Base-by-base conservation (phyloP, 2,888 invertebrate genomes). In the Criorhina ranunculi region DNA sequence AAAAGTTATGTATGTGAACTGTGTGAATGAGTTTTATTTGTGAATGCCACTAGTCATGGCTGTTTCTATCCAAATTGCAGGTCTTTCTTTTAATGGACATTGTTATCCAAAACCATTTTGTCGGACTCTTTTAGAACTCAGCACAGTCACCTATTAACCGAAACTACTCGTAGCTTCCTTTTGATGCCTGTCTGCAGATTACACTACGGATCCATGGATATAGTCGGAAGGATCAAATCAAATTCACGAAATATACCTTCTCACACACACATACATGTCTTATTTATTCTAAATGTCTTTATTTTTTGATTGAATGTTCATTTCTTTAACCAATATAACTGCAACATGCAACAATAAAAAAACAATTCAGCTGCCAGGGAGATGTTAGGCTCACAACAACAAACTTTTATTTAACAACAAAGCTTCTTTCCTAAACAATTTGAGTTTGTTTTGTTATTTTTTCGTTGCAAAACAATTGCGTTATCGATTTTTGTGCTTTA, bases 401-500 rank as follows among this genome's bases (percentile, higher is more conserved):
- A 64, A 17, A 37, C 17, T 53, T 53, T 66, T 60, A 7, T 60
- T 29, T 37, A 31, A 49, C 12, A 49, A 19, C 33, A 49, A 64
- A 62, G 66, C 53, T 82, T 64, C 67, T 51, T 44, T 66, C 59
- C 29, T 29, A 76, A 76, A 75, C 46, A 81, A 69, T 35, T 62
- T 81, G n/a, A n/a, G 35, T 57, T 53, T 46, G 35, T 57, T 42
- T 51, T 40, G 9, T 24, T 24, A 4, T 24, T 24, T 79, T 80
- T 85, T 53, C 35, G 79, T 85, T 85, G 85, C 85, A 59, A 79
- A 76, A 70, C 46, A 75, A 76, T 79, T 85, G 79, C 79, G 79
- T 79, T 85, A 70, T 79, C 78, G 75, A 79, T 79, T 73, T n/a
- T 79, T 85, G 42, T 86, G 87, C 87, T 86, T 87, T 79, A 78